These are phyloP conservation scores for Scolopax rusticola DNA, from an alignment of 2,797 vertebrate genomes.

Conservation along the genomic window DNA sequence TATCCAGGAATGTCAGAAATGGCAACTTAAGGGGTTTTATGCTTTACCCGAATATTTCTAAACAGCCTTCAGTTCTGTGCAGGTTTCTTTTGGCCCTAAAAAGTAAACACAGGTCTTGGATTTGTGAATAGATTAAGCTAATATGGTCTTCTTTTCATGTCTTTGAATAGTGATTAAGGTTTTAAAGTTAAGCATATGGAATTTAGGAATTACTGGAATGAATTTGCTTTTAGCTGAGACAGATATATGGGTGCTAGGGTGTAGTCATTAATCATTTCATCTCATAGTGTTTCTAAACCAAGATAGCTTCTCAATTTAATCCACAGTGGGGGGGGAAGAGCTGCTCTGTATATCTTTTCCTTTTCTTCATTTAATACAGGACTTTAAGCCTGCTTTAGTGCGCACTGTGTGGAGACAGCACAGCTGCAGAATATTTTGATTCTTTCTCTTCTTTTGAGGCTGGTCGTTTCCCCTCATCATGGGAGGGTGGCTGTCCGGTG, in stretches of 20 bases:
- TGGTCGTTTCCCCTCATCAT: neutral
- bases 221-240: neutral
- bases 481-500: fast-evolving
- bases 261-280: neutral
- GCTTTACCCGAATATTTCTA: neutral
- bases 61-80: neutral
- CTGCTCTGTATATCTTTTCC: neutral
- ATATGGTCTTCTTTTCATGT: neutral
- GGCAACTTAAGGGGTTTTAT: neutral
- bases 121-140: neutral
- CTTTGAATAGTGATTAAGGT: neutral
- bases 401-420: fast-evolving
- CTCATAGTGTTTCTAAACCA: neutral
- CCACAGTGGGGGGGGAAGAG: neutral
- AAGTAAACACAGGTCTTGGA: neutral
- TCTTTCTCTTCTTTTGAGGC: neutral
- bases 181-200: neutral
- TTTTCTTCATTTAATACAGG: neutral
- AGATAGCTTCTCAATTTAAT: neutral
- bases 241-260: neutral
- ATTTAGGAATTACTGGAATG: slow-evolving; percentile 17
- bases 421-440: neutral
- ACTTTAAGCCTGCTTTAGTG: neutral
- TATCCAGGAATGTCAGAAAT: neutral
- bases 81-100: neutral